Base-by-base conservation (phyloP, 2,113 vertebrate genomes). In the Rousettus leschenaultii region DNA sequence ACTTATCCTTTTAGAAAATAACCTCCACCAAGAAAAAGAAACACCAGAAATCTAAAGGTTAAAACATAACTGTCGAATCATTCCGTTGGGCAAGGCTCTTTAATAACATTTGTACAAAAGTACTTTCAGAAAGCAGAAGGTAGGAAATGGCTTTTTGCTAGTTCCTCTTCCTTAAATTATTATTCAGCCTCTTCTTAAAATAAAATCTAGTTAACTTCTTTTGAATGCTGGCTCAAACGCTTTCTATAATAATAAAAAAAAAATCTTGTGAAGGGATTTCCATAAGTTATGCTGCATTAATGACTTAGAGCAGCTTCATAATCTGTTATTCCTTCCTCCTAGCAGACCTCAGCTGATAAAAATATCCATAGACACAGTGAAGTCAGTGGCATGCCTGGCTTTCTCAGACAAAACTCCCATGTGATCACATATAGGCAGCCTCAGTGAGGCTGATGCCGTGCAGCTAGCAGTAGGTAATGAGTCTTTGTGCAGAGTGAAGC, bases 391-490 rank as follows among this genome's bases (percentile, higher is more conserved):
- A 98, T 98, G 99, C 98, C 98, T 99, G 98, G 97, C 97, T 98
- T 98, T 98, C 98, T 98, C 99, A 99, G 99, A 99, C 99, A 99
- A 98, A 98, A 99, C 99, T 99, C 99, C 99, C 99, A 99, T 99
- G 99, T 99, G 99, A 99, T 99, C 99, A 98, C 98, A 90, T 98
- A 98, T 98, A 99, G 99, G 99, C 99, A 99, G 99, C 98, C 99
- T 99, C 99, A 99, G 99, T 98, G 98, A 99, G 99, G 98, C 99
- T 98, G 98, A 98, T 99, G 99, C 99, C 98, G 99, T 98, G 99
- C 99, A 98, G 99, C 98, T 98, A 98, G 99, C 99, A 99, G 98
- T 99, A 99, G 99, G 99, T 99, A 99, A 99, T 99, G 99, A 99
- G 99, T 98, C 99, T 99, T 99, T 99, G 99, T 99, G 99, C 99